Base-by-base conservation (phyloP, 2,888 invertebrate genomes). In the Ellobium chinense region DNA sequence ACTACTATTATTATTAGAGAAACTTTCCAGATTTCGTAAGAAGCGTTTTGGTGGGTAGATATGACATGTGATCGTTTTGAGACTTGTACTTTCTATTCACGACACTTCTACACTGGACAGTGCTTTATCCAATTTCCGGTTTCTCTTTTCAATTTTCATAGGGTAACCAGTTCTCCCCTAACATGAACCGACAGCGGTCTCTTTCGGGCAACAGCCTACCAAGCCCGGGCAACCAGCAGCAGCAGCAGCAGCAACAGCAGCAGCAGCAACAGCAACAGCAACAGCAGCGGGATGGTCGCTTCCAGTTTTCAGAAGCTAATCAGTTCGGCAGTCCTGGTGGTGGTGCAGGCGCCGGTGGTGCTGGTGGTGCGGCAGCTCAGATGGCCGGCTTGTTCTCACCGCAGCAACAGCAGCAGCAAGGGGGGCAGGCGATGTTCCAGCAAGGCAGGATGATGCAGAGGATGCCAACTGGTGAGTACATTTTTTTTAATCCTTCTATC, bases 391-490 rank as follows among this genome's bases (percentile, higher is more conserved):
- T 76, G 14, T 76, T 66, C 34, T 34, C 75, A 31, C 66, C 75
- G 31, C 62, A 29, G 36, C 96, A 96, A 91, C 95, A 96, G 88
- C 95, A 95, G 84, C 94, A 95, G 62, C 94, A 95, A 36, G 65
- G 58, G 39, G 37, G 31, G 4, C 78, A 78, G 54, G 78, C 63
- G 2, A 72, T 78, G 70, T 78, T 63, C 54, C 78, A 70, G 54
- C 78, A 70, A 29, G 12, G 14, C 65, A 72, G 78, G 72, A 65
- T 79, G 78, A 72, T 73, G 63, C 78, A 79, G 29, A 62, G 78
- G 46, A 34, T 77, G 68, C 39, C 77, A 5, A 60, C 73, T 34
- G 73, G 78, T 78, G 14, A 60, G 77, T 68, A 1, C 54, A 29
- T 46, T 46, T 70, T 29, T 54, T 46, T 70, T 27, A 14, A 14